Conservation (phyloP, 2,888 invertebrate species). For the Aspidiotus rigidus region DNA sequence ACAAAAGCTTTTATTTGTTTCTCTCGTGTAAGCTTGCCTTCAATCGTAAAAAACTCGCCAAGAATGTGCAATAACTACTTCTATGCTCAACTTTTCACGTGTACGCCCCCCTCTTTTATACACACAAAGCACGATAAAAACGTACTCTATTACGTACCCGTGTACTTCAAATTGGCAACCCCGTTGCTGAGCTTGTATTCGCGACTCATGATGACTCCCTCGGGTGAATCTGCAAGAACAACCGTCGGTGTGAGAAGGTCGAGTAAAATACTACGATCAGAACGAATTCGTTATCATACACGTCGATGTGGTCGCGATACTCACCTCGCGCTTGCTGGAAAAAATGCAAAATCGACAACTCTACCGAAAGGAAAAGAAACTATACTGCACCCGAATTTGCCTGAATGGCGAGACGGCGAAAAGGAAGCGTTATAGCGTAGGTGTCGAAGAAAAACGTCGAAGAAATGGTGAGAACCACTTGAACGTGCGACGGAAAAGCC, state of each 20-base stretch:
- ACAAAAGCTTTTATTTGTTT: no score
- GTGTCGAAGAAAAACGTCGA: neutral
- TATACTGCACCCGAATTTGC: no score
- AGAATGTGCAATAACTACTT: no score
- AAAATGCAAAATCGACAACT: neutral
- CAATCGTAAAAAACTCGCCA: no score
- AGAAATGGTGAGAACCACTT: slow-evolving; percentile 18
- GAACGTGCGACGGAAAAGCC: slow-evolving; percentile 18
- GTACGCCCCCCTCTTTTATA: no score
- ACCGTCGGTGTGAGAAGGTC: neutral
- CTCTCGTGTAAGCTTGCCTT: no score
- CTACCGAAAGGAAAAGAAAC: neutral
- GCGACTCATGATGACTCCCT: slow-evolving; percentile 24
- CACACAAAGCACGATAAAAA: no score
- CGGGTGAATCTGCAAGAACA: slow-evolving; percentile 8
- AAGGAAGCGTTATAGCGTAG: neutral
- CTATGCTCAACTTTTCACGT: no score
- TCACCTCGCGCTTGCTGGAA: neutral
- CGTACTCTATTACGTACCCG: slow-evolving; percentile 17
- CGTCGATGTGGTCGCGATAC: neutral
- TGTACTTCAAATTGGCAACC: slow-evolving; percentile 26
- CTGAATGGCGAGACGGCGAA: neutral
- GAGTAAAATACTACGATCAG: neutral
- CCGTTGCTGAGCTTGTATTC: slow-evolving; percentile 21
- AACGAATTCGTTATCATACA: neutral